These are phyloP conservation scores for Drosophila maculinotata DNA, from an alignment of 2,888 invertebrate species.

Conservation along the genomic window DNA sequence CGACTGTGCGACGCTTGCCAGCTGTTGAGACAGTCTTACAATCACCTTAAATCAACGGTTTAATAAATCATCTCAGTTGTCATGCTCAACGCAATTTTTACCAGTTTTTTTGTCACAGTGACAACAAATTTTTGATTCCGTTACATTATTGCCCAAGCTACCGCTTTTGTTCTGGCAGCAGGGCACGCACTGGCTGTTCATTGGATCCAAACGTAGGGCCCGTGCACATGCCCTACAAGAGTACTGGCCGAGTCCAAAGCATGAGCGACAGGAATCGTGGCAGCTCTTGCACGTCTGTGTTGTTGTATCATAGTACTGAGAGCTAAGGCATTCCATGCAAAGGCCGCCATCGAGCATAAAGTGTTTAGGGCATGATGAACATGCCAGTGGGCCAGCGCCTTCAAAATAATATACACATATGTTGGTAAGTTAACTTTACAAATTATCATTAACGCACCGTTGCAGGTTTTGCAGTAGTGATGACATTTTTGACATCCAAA, in stretches of 20 bases:
- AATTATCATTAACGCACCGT: slow-evolving; percentile 86
- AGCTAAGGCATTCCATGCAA: slow-evolving; percentile 91
- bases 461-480: slow-evolving; percentile 94
- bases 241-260: slow-evolving; percentile 89
- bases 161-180: slow-evolving; percentile 88
- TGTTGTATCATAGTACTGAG: slow-evolving; percentile 90
- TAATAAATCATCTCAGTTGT: background rate
- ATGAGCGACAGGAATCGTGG: slow-evolving; percentile 88
- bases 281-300: slow-evolving; percentile 90
- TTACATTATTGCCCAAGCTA: slow-evolving; percentile 86
- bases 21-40: slow-evolving; percentile 91
- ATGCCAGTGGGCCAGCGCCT: slow-evolving; percentile 91
- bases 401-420: slow-evolving; percentile 2
- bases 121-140: slow-evolving; percentile 81
- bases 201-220: slow-evolving; percentile 89
- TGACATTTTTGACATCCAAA: slow-evolving; percentile 95
- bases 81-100: slow-evolving; percentile 1
- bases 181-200: slow-evolving; percentile 91
- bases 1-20: slow-evolving; percentile 89
- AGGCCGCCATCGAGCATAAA: slow-evolving; percentile 91
- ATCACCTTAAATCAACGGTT: slow-evolving; percentile 86
- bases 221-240: slow-evolving; percentile 89
- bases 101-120: slow-evolving; percentile 63
- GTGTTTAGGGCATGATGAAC: slow-evolving; percentile 90
- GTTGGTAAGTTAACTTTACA: background rate